phyloP scores from a whole-genome alignment of 2,113 vertebrate genomes.

The Petromus typicus region DNA sequence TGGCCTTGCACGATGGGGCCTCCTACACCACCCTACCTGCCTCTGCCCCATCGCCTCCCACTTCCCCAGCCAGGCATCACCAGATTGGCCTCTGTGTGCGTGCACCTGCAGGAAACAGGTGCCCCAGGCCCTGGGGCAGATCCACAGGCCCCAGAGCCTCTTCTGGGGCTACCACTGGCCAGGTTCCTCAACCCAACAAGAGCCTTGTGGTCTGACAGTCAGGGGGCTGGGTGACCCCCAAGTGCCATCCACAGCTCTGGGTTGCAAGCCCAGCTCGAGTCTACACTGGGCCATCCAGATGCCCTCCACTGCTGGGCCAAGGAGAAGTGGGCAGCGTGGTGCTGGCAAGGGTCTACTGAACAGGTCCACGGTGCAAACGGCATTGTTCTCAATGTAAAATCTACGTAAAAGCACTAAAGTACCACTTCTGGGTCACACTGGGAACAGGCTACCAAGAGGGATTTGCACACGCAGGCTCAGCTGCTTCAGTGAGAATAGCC shows the following conservation, averaged over 20 bases:
- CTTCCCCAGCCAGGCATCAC: not conserved
- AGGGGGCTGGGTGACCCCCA: fast-evolving
- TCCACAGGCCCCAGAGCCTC: not conserved
- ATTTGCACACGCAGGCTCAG: fast-evolving
- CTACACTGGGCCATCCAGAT: not conserved
- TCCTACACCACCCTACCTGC: not conserved
- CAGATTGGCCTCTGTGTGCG: too few relatives aligned
- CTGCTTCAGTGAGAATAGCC: fast-evolving
- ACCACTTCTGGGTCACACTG: fast-evolving
- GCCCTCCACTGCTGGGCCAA: not conserved
- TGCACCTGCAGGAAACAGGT: not conserved
- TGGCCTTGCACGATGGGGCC: not conserved
- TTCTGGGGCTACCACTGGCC: not conserved
- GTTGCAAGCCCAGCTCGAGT: not conserved
- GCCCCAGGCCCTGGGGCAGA: not conserved
- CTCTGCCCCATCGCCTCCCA: not conserved
- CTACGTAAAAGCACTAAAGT: not conserved
- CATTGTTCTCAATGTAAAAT: not conserved
- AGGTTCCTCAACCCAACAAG: not conserved
- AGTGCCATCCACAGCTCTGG: fast-evolving
- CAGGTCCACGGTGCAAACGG: fast-evolving
- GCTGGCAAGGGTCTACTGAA: not conserved
- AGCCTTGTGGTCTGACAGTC: not conserved
- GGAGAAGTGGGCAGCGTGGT: not conserved
- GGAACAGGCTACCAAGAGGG: fast-evolving